Base-by-base conservation (phyloP, 2,888 invertebrate species). In the Ophion costatus region DNA sequence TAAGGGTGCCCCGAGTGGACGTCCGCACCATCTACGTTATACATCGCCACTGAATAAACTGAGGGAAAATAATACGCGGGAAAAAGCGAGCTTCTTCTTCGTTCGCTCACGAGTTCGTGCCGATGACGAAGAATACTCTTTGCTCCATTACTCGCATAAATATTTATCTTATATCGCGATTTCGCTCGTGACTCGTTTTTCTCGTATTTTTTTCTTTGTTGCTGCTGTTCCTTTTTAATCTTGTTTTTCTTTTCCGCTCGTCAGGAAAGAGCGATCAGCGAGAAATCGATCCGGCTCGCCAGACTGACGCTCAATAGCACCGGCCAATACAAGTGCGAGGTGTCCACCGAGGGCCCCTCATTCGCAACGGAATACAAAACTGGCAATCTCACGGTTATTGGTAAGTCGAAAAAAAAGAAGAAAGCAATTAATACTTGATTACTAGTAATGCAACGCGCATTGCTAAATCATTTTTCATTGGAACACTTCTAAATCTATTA, bases 301-400 rank as follows among this genome's bases (percentile, higher is more conserved):
- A 70, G 89, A 29, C 86, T 92, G 67, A 89, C 83, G 7, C 84
- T 91, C 22, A 87, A 87, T 51, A 92, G 89, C 75, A 88, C 92
- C 38, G 92, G 92, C 9, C 91, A 92, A 82, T 92, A 92, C 87
- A 92, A 91, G 78, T 92, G 92, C 86, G 92, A 92, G 75, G 92
- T 92, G 11, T 92, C 92, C 11, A 90, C 91, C 7, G 92, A 91
- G 33, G 90, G 88, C 17, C 92, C 92, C 9, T 90, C 88, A 20
- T 92, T 91, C 78, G 90, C 89, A 56, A 92, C 90, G 20, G 88
- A 88, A 51, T 90, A 89, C 76, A 80, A 83, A 66, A 88, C 87
- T 5, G 89, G 87, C 4, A 91, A 92, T 85, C 88, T 92, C 66
- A 90, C 91, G n/a, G 88, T 92, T 33, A 90, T 92, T 74, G 86